Base-by-base conservation (phyloP, 2,113 vertebrate species). In the Pandion haliaetus region DNA sequence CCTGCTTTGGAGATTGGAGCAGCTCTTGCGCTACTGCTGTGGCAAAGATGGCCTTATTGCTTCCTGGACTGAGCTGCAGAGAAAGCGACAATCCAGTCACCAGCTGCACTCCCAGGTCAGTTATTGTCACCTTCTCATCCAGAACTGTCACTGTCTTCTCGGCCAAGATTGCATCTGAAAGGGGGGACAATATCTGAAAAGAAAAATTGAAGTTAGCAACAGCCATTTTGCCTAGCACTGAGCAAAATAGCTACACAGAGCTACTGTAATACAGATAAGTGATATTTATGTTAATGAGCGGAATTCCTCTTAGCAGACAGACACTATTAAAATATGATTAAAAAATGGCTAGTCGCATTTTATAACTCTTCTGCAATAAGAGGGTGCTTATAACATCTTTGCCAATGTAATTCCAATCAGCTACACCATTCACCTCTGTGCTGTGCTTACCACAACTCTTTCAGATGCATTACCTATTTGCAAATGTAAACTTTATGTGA, bases 51-150 rank as follows among this genome's bases (percentile, higher is more conserved):
- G 99, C 99, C 45, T 98, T 98, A 90, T 99, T 99, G 97, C 99
- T 99, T 20, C 99, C 99, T 1, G 99, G 95, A 89, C 99, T 99
- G 92, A 99, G 99, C 96, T 99, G 99, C 82, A 99, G 96, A 34
- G 98, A 99, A n/a, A 99, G 98, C 0, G 99, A 99, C 90, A 99
- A 97, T 1, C 99, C 99, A 0, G 99, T 98, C 62, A 99, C 99
- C 97, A 99, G 95, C 95, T 99, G 99, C 93, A 99, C 98, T 10
- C 99, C 99, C 29, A 99, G 97, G 96, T 99, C 99, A 6, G 99
- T 99, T 87, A 99, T 98, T 42, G 99, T 98, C 98, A 99, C 99
- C 97, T 99, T 99, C 96, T 99, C 99, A 5, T 99, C 99, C 86
- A 99, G 97, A 52, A 99, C 99, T 2, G 98, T 99, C 96, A 99